Evolutionary conservation across 2,797 vertebrate genomes (phyloP), one percentile per base, ranked within the genome.

Genomic region (Hephaestus fuliginosus): DNA sequence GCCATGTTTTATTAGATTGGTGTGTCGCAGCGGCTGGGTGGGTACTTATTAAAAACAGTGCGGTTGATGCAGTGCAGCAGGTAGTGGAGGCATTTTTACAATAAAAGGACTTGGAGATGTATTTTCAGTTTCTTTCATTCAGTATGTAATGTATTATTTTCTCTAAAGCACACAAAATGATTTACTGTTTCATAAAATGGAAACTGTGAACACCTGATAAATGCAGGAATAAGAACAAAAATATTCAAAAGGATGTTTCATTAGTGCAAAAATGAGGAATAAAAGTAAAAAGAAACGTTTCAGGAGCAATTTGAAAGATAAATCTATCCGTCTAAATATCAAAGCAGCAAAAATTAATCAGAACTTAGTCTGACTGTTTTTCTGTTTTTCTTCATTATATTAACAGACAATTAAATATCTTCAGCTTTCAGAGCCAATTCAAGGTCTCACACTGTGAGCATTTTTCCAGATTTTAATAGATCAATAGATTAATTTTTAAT

Each of bases 1-100:
- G 92, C 78, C 86, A 87, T 87, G 82, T 93, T 93, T 94, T 90
- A 95, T 93, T 93, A 89, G 89, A 88, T 84, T 91, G 91, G 72
- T 87, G 85, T 74, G 80, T 74, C 72, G 80, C 88, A 84, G 85
- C 28, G 62, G 82, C 76, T 52, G 69, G 71, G 83, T 87, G 78
- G 63, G 18, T 46, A 39, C 84, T 85, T 86, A 85, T 85, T 86
- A 84, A 84, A 86, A 85, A 84, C 53, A 28, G 65, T 30, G 82
- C 25, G 64, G 65, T 33, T 81, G 79, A 85, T 82, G 86, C 67
- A 78, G 75, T 44, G 82, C 73, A 65, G 67, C 61, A 36, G 17
- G 56, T 49, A 48, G 48, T 48, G 18, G 43, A 74, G 65, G 66
- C 71, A 69, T 81, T 81, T 78, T 53, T 44, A 56, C 66, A 70